Base-by-base conservation (phyloP, 2,113 vertebrate species). In the Corvus moneduloides region DNA sequence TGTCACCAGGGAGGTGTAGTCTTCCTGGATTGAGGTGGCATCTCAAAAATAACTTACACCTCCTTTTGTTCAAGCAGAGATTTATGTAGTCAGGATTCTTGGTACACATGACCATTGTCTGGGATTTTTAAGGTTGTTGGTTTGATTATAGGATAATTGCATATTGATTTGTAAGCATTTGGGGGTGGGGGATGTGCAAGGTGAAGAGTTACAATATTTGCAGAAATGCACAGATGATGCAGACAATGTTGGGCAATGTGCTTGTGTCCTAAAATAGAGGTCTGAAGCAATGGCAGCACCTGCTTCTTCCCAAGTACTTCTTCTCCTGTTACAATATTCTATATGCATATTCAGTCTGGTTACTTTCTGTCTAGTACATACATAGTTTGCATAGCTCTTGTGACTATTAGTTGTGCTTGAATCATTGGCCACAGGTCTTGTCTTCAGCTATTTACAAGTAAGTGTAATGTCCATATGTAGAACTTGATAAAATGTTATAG, bases 281-380 rank as follows among this genome's bases (percentile, higher is more conserved):
- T 56, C 62, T 75, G 81, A 84, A 91, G 48, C 48, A 91, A 46
- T 18, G 22, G 24, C 41, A 73, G 30, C 90, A 87, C 66, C 62
- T 93, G 58, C 41, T 91, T 69, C 90, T 87, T 84, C 71, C 20
- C 17, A 64, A 90, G 54, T 75, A 72, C 61, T 94, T 91, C 69
- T 85, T 96, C 90, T 82, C 69, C 61, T 82, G 27, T 96, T 94
- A 82, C 54, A 79, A 20, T 52, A 64, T 73, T 91, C 51, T 51
- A 7, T 63, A 28, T 33, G 48, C 55, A 20, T 48, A 64, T 62
- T 58, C 56, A 63, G 43, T 87, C 71, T 78, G 49, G 21, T 73
- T 72, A 37, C 54, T 73, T 68, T 92, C 41, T 52, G 44, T 61
- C 77, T 77, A 30, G 49, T 51, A 35, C 20, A 7, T 17, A 16